Evolutionary conservation across 2,888 invertebrate genomes (phyloP).

Genomic region (Acanthosepion esculentum): DNA sequence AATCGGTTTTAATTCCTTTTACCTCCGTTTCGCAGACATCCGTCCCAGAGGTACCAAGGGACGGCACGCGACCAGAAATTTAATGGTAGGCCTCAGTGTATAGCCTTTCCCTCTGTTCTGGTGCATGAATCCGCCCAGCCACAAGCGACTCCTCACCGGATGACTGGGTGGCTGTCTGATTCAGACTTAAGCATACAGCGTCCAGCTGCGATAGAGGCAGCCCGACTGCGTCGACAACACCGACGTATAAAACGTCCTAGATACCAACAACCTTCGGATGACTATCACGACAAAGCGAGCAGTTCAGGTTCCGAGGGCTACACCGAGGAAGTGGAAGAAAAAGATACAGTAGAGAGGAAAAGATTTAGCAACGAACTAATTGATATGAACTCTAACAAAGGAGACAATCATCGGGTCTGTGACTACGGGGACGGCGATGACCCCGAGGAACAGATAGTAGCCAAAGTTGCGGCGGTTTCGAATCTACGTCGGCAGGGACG

Average conservation of each 20-base stretch:
- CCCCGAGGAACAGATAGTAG: background rate
- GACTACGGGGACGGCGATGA: background rate
- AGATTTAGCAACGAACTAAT: background rate
- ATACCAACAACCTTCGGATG: background rate
- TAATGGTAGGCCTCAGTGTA: background rate
- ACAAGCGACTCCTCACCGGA: background rate
- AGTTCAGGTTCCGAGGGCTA: background rate
- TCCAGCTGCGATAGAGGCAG: background rate
- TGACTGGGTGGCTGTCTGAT: constrained; percentile 39
- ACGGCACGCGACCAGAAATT: background rate
- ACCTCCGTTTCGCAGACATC: constrained; percentile 41
- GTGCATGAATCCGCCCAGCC: background rate
- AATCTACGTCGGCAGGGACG: background rate
- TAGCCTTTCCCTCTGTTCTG: background rate
- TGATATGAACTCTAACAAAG: background rate
- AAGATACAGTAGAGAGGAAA: background rate
- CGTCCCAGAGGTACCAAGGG: background rate
- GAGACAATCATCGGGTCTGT: background rate
- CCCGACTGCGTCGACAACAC: constrained; percentile 35
- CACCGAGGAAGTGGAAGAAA: background rate
- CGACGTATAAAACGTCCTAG: background rate
- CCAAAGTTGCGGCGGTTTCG: background rate
- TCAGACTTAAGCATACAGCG: constrained; percentile 37
- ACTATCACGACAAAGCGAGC: background rate
- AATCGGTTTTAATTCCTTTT: constrained; percentile 23